Base-by-base conservation (phyloP, 2,113 vertebrate genomes). In the Corynorhinus townsendii region DNA sequence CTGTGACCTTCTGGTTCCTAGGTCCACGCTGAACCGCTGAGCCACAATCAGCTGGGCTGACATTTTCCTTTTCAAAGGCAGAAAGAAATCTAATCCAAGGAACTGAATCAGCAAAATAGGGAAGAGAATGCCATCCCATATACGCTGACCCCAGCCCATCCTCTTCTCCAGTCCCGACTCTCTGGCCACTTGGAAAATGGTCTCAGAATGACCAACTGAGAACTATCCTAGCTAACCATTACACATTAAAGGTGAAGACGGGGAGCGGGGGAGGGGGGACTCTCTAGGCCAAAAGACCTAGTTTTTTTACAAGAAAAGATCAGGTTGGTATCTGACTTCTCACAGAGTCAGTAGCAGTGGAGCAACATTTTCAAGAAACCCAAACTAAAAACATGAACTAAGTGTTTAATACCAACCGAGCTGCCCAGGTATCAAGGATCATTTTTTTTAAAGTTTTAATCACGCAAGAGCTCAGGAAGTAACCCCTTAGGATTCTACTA, bases 111-210 rank as follows among this genome's bases (percentile, higher is more conserved):
- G 45, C 72, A 80, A 79, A 38, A 35, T 11, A 3, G 73, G 47
- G 40, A 59, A 83, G 35, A 75, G 6, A 77, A 54, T 83, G 76
- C 62, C 30, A 6, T 66, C 8, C 52, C 26, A 1, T 2, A 8
- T 3, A 2, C 52, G 1, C 28, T 30, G 9, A 43, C 30, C 59
- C 30, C 71, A 64, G 45, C 71, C 77, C 30, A 11, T 15, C 15
- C 15, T 14, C 56, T 59, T 49, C 40, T 68, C n/a, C 59, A 76
- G n/a, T 33, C 68, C 24, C 71, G 45, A 54, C 64, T 64, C 62
- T 52, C 59, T 93, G 80, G 17, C 43, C 24, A 30, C 8, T 68
- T 91, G 56, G 85, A 33, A 86, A 92, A 62, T 26, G 75, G 62
- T 49, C 10, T 7, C 17, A 86, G 68, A 54, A 82, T 40, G 24